A percentile compares a stretch with the other conserved stretches of the same genome.
These are phyloP conservation scores for Drosophila stalkeri DNA, from an alignment of 2,888 invertebrate genomes.

Conservation along the genomic window DNA sequence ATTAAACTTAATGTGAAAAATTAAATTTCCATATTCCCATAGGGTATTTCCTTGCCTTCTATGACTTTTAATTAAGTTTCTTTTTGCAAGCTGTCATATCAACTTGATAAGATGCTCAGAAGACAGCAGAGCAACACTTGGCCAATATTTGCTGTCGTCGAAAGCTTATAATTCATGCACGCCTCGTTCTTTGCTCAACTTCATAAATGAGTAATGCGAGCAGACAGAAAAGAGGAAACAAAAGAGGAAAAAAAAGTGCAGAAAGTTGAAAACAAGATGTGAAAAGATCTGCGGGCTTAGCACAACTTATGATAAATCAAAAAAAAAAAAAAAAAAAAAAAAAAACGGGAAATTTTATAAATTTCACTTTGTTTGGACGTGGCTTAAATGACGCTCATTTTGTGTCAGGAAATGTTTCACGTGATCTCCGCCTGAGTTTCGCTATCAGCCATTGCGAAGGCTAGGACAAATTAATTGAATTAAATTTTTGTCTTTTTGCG, in stretches of 20 bases:
- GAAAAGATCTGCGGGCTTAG: slow-evolving; percentile 1
- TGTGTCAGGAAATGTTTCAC: slow-evolving; percentile 28
- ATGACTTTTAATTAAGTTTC: slow-evolving; percentile 33
- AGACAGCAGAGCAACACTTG: slow-evolving; percentile 16
- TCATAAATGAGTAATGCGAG: slow-evolving; percentile 45
- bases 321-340: background rate
- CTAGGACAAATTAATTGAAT: slow-evolving; percentile 65
- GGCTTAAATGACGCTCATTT: slow-evolving; percentile 19
- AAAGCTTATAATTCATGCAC: slow-evolving; percentile 24
- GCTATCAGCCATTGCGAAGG: slow-evolving; percentile 20
- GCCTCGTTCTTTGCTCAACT: slow-evolving; percentile 11
- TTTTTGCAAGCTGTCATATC: slow-evolving; percentile 5
- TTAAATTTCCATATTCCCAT: background rate
- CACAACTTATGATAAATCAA: background rate
- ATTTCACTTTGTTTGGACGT: slow-evolving; percentile 14
- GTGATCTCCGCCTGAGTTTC: slow-evolving; percentile 22
- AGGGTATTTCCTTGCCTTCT: background rate
- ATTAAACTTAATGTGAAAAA: no score
- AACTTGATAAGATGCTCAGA: slow-evolving; percentile 22
- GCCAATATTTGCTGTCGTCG: slow-evolving; percentile 34
- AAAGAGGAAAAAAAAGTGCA: background rate
- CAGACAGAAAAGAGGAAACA: background rate
- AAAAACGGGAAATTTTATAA: background rate
- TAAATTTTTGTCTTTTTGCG: slow-evolving; percentile 49
- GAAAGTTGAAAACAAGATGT: slow-evolving; percentile 16